phyloP scores from a whole-genome alignment of 30 jellyfish, hydroid and myxozoan species.

The Turritopsis dohrnii region DNA sequence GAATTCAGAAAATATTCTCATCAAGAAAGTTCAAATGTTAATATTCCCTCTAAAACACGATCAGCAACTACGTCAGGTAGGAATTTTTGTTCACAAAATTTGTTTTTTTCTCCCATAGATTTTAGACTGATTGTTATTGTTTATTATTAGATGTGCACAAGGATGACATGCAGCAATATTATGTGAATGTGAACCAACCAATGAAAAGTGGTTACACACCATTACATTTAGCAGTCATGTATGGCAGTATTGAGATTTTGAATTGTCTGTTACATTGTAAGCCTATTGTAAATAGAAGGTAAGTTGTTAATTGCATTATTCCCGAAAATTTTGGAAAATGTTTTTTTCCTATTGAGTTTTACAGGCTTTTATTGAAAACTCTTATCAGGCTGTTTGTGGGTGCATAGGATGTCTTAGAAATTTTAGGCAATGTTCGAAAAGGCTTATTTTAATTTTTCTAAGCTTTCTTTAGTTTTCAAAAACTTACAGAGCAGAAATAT shows the following conservation, averaged over 20 bases:
- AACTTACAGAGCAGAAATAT: too few relatives aligned
- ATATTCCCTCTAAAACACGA: background rate
- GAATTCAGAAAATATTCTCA: background rate
- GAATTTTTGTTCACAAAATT: background rate
- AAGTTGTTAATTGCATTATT: background rate
- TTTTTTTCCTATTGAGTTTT: too few relatives aligned
- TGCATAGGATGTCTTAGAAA: too few relatives aligned
- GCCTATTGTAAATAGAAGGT: conserved; percentile 68
- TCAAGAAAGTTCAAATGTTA: background rate
- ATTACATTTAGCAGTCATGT: conserved; percentile 66
- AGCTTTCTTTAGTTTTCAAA: too few relatives aligned
- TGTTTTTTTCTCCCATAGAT: background rate
- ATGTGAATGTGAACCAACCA: conserved; percentile 43
- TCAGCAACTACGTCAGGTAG: background rate
- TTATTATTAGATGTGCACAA: background rate
- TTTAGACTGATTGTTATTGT: background rate
- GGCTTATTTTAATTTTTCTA: too few relatives aligned
- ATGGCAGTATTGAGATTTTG: conserved; percentile 34
- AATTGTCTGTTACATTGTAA: conserved; percentile 59
- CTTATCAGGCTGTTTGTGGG: too few relatives aligned
- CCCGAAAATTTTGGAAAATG: too few relatives aligned
- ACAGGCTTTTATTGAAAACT: too few relatives aligned
- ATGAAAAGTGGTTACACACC: conserved; percentile 48
- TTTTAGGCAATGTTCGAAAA: too few relatives aligned
- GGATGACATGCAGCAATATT: background rate